Evolutionary conservation across 2,797 vertebrate genomes (phyloP).

Genomic region (Sebastes oblongus): DNA sequence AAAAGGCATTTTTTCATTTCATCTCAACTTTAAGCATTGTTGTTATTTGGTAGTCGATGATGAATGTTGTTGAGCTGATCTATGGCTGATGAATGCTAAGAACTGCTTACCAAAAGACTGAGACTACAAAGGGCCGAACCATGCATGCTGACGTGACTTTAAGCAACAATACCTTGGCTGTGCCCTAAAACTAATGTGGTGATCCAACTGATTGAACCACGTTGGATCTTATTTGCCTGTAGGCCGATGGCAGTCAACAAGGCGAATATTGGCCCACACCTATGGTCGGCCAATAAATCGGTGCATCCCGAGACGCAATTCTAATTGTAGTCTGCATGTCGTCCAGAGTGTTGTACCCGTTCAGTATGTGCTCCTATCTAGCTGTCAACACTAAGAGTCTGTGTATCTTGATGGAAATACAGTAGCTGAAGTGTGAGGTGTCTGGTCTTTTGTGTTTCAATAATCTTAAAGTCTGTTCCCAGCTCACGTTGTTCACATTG

Average conservation of each 20-base stretch:
- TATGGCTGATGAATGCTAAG: constrained; percentile 37
- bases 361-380: background rate
- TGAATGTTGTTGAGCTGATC: constrained; percentile 30
- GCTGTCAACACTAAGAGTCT: background rate
- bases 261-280: no score
- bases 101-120: constrained; percentile 51
- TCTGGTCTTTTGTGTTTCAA: background rate
- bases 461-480: background rate
- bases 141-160: background rate
- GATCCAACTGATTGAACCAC: background rate
- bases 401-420: background rate
- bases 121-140: background rate
- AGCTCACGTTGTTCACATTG: background rate
- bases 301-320: background rate
- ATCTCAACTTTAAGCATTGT: background rate
- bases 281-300: no score
- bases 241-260: no score
- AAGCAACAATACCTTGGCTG: background rate
- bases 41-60: background rate
- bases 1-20: no score
- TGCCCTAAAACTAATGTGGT: background rate
- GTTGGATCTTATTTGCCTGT: no score
- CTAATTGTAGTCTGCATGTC: background rate
- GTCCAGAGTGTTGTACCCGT: background rate
- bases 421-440: background rate